Conservation (phyloP, 2,113 vertebrate genomes). For the Heteronetta atricapilla region DNA sequence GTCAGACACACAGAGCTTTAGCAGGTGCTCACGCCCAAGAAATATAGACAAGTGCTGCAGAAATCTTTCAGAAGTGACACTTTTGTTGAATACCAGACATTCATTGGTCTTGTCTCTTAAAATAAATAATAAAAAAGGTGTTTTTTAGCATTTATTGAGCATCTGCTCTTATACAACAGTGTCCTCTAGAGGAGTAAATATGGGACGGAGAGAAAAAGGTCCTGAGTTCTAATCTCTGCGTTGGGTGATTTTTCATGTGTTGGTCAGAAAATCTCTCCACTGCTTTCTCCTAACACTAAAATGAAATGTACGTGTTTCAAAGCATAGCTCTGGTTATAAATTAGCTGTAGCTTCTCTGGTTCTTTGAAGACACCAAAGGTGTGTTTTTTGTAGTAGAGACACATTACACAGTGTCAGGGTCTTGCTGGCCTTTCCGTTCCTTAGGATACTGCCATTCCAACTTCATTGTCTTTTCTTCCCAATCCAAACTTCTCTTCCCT, state of each 20-base stretch:
- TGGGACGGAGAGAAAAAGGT: not conserved
- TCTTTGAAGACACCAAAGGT: not conserved
- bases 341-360: not conserved
- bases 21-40: not conserved
- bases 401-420: not conserved
- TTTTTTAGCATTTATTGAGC: not conserved
- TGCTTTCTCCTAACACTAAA: not conserved
- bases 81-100: not conserved
- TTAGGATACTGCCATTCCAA: not conserved
- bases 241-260: not conserved
- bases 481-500: not conserved
- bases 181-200: constrained; percentile 28
- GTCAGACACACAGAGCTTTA: not conserved
- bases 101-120: not conserved
- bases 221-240: not conserved
- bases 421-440: not conserved
- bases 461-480: not conserved
- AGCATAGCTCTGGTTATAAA: not conserved
- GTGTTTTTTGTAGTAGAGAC: not conserved
- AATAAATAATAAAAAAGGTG: not conserved
- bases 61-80: not conserved
- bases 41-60: fast-evolving
- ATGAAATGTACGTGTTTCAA: not conserved
- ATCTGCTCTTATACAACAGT: constrained; percentile 35
- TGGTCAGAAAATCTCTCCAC: not conserved